A percentile compares a stretch with the other conserved stretches of the same genome.
phyloP scores from a whole-genome alignment of 2,113 vertebrate species.

The Turdus rufiventris region DNA sequence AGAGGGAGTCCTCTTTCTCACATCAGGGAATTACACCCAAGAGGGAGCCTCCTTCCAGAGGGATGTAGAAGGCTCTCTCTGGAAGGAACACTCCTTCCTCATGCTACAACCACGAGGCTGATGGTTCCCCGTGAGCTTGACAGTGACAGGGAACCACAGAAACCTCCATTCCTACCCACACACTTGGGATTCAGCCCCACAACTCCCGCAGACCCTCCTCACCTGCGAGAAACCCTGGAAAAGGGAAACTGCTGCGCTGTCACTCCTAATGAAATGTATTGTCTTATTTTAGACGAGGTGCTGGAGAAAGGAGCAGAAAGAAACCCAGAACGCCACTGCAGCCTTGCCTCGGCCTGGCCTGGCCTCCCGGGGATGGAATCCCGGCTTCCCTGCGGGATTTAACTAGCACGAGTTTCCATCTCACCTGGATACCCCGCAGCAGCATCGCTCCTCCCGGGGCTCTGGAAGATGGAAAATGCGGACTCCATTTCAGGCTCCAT shows the following conservation, averaged over 20 bases:
- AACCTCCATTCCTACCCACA: accelerated
- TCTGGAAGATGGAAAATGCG: accelerated
- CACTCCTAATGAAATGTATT: accelerated
- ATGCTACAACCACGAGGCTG: not conserved
- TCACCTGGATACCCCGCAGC: not conserved
- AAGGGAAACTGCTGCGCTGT: accelerated
- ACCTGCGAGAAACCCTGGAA: accelerated
- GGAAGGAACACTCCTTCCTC: not conserved
- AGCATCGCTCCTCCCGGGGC: not conserved
- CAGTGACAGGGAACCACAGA: not conserved
- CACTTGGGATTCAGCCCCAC: not conserved
- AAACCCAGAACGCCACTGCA: not conserved
- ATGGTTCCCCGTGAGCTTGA: not conserved
- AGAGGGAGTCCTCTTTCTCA: not conserved
- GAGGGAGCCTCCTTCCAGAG: not conserved
- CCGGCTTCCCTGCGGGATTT: accelerated
- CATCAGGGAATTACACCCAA: not conserved
- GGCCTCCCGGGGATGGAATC: accelerated
- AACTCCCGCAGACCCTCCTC: not conserved
- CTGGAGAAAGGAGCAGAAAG: not conserved
- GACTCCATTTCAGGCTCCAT: not conserved
- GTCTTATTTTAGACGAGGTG: not conserved
- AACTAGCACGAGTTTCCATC: not conserved
- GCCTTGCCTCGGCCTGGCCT: not conserved
- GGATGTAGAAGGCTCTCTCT: not conserved